phyloP scores from a whole-genome alignment of 2,113 vertebrate species.

The Synchiropus splendidus region DNA sequence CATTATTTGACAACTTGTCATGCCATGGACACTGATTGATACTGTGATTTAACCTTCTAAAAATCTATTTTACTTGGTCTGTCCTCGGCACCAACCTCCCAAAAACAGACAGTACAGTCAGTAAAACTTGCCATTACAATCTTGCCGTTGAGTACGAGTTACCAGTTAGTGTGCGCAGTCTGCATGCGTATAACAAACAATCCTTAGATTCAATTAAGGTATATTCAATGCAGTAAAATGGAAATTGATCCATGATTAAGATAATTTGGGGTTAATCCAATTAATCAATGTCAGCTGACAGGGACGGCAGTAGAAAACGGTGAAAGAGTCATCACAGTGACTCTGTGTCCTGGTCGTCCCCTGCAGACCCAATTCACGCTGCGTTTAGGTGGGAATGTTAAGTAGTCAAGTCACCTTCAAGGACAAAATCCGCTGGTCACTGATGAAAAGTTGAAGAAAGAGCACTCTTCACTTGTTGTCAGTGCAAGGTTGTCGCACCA shows the following conservation, averaged over 20 bases:
- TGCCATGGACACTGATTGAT: too few relatives aligned
- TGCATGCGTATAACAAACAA: constrained; percentile 7
- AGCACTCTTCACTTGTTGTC: too few relatives aligned
- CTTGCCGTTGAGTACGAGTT: too few relatives aligned
- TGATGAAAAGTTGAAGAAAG: too few relatives aligned
- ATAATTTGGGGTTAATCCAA: constrained; percentile 53
- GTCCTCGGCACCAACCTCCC: too few relatives aligned
- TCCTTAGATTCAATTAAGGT: constrained; percentile 46
- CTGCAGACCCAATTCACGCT: constrained; percentile 2
- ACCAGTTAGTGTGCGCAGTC: too few relatives aligned
- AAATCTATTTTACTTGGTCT: too few relatives aligned
- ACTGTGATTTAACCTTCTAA: too few relatives aligned
- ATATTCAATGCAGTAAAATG: constrained; percentile 53
- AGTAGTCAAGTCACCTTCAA: constrained; percentile 46
- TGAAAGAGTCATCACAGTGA: constrained; percentile 13
- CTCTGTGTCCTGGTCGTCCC: constrained; percentile 4
- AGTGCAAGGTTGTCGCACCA: too few relatives aligned
- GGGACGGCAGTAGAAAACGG: constrained; percentile 18
- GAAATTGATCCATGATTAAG: constrained; percentile 65
- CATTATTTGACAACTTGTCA: too few relatives aligned
- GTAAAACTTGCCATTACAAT: too few relatives aligned
- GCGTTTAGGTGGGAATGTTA: constrained; percentile 23
- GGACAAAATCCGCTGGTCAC: background rate
- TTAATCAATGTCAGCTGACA: constrained; percentile 60
- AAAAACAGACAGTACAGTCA: too few relatives aligned